phyloP scores from a whole-genome alignment of 2,113 vertebrate species.

The Anoplopoma fimbria region DNA sequence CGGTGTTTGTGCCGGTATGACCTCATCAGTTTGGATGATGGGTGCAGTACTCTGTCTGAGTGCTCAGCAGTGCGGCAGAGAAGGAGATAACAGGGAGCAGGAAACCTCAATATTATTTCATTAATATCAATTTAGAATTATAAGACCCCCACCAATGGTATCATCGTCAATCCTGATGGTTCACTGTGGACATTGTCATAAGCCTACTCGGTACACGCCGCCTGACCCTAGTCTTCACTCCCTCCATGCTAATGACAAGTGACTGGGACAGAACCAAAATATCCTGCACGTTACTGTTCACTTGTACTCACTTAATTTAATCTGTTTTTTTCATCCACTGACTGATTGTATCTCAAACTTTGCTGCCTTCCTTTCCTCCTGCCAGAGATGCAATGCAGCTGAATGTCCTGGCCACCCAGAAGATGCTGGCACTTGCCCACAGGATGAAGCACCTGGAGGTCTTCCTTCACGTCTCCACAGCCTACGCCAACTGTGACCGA shows the following conservation, averaged over 20 bases:
- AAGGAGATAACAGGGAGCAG: no score
- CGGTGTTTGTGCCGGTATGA: no score
- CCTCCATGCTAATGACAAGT: not conserved
- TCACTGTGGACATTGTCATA: not conserved
- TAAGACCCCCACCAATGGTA: no score
- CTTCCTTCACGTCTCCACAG: constrained; percentile 96
- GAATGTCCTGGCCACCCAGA: constrained; percentile 94
- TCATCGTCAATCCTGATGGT: not conserved
- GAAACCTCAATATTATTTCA: no score
- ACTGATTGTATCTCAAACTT: not conserved
- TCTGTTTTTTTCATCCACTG: not conserved
- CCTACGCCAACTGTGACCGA: constrained; percentile 95
- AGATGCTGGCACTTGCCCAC: constrained; percentile 91
- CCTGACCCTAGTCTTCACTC: not conserved
- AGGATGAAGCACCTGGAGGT: constrained; percentile 94
- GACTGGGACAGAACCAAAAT: not conserved
- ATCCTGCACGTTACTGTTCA: not conserved
- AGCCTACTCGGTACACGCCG: no score
- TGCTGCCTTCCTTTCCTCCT: not conserved
- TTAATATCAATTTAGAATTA: no score
- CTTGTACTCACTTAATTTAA: not conserved
- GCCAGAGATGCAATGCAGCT: constrained; percentile 94
- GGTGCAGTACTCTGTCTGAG: no score
- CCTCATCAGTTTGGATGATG: no score
- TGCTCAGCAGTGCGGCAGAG: no score